These are phyloP conservation scores for Drosophila saltans DNA, from an alignment of 1,140 invertebrate species.

Conservation along the genomic window DNA sequence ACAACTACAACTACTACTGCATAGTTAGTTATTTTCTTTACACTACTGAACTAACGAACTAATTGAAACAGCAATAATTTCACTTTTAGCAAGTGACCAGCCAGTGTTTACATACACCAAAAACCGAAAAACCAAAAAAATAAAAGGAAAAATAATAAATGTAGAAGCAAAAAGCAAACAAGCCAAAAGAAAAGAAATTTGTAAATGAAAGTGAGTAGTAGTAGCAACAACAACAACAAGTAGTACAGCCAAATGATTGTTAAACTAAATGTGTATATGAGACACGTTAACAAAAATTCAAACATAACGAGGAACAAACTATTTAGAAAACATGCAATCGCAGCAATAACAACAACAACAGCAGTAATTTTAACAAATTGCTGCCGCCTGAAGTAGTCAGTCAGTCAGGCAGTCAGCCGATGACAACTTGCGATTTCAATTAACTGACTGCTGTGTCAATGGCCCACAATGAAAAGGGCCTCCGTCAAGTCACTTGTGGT, in stretches of 20 bases:
- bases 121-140: constrained; percentile 10
- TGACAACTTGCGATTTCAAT: constrained; percentile 64
- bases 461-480: constrained; percentile 50
- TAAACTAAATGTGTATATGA: constrained; percentile 69
- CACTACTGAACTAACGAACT: constrained; percentile 28
- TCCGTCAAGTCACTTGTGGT: constrained; percentile 6
- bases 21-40: too few relatives aligned
- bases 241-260: constrained; percentile 57
- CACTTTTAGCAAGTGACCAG: constrained; percentile 72
- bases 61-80: constrained; percentile 74
- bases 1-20: too few relatives aligned
- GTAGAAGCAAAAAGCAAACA: constrained; percentile 21
- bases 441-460: constrained; percentile 65
- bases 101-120: constrained; percentile 48
- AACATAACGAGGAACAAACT: constrained; percentile 35
- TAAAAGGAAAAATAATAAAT: constrained; percentile 12
- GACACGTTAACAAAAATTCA: constrained; percentile 62
- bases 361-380: background rate
- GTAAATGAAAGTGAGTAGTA: constrained; percentile 74
- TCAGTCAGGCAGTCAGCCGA: background rate
- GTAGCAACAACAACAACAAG: constrained; percentile 44
- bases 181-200: constrained; percentile 61
- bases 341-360: background rate
- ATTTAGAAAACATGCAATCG: constrained; percentile 60
- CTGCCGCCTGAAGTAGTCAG: background rate